These are phyloP conservation scores for Polyommatus icarus DNA, from an alignment of 2,888 invertebrate genomes.

Conservation along the genomic window DNA sequence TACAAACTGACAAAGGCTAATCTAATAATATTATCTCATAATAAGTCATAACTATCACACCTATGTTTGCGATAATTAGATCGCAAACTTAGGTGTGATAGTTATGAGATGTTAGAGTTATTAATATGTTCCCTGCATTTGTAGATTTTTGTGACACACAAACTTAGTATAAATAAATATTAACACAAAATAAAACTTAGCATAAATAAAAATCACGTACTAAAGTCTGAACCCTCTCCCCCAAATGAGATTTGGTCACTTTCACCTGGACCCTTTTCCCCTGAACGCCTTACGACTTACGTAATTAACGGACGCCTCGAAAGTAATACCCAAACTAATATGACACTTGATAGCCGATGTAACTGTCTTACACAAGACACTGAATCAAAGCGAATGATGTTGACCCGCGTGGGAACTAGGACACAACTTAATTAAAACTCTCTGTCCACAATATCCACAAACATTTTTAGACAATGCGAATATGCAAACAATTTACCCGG, in stretches of 20 bases:
- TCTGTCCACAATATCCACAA: slow-evolving; percentile 17
- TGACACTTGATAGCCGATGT: not conserved
- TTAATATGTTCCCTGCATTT: no score
- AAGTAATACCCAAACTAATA: not conserved
- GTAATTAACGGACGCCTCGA: not conserved
- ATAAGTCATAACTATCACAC: not conserved
- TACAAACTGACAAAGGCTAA: not conserved
- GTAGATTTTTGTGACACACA: no score
- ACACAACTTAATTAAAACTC: slow-evolving; percentile 31
- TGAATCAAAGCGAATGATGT: slow-evolving; percentile 20
- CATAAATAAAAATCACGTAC: no score
- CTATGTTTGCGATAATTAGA: not conserved
- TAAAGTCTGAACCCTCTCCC: no score
- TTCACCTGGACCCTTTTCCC: not conserved
- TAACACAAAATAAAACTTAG: no score
- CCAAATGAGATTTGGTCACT: no score
- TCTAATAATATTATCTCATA: not conserved
- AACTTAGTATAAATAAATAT: no score
- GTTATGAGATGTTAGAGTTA: no score
- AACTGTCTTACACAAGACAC: slow-evolving; percentile 15
- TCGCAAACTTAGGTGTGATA: no score
- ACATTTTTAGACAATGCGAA: slow-evolving; percentile 25
- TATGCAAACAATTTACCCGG: slow-evolving; percentile 7
- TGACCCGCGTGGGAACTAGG: slow-evolving; percentile 27
- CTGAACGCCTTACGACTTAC: not conserved